Evolutionary conservation across 1,140 invertebrate genomes (phyloP), one percentile per base, ranked within the genome.

Genomic region (Triops longicaudatus): DNA sequence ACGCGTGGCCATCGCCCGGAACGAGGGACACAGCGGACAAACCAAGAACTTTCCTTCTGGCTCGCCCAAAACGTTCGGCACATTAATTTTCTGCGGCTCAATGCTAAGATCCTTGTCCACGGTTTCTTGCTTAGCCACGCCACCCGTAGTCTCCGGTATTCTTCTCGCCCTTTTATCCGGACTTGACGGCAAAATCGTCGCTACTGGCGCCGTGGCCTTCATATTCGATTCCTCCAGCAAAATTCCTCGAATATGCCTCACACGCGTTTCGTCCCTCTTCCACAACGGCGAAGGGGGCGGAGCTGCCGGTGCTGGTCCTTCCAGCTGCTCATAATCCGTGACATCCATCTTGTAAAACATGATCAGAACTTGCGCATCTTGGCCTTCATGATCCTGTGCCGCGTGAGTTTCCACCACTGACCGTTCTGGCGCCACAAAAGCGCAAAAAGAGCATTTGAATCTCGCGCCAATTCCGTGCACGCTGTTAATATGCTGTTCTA

Each of bases 371-470:
- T 81, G 79, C 44, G 80, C 79, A 11, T 78, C 43, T 73, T 79
- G 84, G 1, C 81, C 81, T 0, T 83, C 77, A 80, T 90, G 89
- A 63, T 86, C 85, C 1, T 82, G 80, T 4, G 80, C 80, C 72
- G 88, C 85, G 82, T 92, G 91, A 17, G 86, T 86, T 5, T 86
- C 84, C 26, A 91, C 86, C 26, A 84, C 86, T 7, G 86, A 83
- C 22, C 88, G 84, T 1, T 85, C 86, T 0, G 86, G 87, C 0
- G 86, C 87, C 76, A 87, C 86, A 80, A 87, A 90, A 0, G 84
- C 80, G 79, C 91, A 93, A 27, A 87, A 82, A 0, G 83, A 85
- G 81, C 91, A 92, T 79, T 90, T 90, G 79, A 86, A 92, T 79
- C 91, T 90, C 79, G 86, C 85, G 42, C 87, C 88, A 1, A 90